Evolutionary conservation across 2,113 vertebrate species (phyloP).

Genomic region (Trachemys scripta): DNA sequence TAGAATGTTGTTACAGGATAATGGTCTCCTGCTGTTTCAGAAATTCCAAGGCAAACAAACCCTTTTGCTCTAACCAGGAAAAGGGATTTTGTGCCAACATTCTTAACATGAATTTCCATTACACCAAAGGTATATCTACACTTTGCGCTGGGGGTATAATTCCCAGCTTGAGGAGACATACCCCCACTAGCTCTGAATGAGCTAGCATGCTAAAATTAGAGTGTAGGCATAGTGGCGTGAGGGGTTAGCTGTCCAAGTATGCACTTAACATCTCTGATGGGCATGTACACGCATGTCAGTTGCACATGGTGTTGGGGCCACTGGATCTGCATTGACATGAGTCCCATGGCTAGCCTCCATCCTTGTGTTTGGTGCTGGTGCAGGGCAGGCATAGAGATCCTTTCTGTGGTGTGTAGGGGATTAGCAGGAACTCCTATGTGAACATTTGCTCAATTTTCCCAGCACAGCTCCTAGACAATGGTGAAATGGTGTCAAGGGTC

Average conservation of each 20-base stretch:
- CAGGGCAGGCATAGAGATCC: background rate
- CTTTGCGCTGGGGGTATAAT: too few species aligned
- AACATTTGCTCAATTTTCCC: background rate
- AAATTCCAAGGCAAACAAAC: constrained; percentile 2
- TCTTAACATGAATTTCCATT: too few species aligned
- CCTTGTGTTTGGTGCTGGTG: background rate
- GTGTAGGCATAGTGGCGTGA: too few species aligned
- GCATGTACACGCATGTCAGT: background rate
- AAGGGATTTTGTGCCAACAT: background rate
- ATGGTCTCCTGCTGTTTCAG: background rate
- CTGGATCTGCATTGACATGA: background rate
- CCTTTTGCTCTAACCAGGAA: background rate
- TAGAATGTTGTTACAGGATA: background rate
- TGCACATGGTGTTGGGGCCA: background rate
- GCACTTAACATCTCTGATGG: too few species aligned
- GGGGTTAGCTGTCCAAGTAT: too few species aligned
- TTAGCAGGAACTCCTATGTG: background rate
- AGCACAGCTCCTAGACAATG: background rate
- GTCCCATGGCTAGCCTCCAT: too few species aligned
- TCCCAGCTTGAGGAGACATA: too few species aligned
- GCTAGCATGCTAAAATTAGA: too few species aligned
- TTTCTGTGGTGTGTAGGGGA: background rate
- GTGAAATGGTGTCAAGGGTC: background rate
- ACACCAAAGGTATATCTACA: too few species aligned
- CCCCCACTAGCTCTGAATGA: too few species aligned